Conservation (phyloP, 2,888 invertebrate genomes). For the Drosophila bunnanda region DNA sequence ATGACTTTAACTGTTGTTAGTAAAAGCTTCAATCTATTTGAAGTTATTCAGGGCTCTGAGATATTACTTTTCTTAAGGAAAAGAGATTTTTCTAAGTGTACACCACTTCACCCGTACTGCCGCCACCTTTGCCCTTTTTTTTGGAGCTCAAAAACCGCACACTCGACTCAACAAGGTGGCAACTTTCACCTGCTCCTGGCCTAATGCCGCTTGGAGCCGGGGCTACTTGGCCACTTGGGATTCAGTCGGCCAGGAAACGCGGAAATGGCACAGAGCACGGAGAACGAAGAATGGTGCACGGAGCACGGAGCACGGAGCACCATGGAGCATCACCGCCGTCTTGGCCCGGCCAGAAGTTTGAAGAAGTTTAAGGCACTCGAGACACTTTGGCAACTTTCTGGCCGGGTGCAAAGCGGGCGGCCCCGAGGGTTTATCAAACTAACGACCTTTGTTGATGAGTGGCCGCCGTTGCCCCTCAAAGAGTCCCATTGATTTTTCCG, state of each 20-base stretch:
- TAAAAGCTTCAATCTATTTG: too few species aligned
- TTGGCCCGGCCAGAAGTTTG: slow-evolving; percentile 62
- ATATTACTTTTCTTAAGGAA: background rate
- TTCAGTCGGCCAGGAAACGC: slow-evolving; percentile 65
- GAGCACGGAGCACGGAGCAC: slow-evolving; percentile 10
- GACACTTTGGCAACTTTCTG: slow-evolving; percentile 80
- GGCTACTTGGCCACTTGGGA: slow-evolving; percentile 57
- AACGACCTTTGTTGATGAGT: slow-evolving; percentile 64
- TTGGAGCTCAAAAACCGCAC: slow-evolving; percentile 61
- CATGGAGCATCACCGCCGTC: slow-evolving; percentile 31
- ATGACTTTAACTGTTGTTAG: background rate
- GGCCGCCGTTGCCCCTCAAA: slow-evolving; percentile 9
- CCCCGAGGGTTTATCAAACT: slow-evolving; percentile 49
- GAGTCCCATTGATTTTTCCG: slow-evolving; percentile 66
- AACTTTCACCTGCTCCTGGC: slow-evolving; percentile 54
- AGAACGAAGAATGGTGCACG: background rate
- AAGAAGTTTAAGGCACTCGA: slow-evolving; percentile 75
- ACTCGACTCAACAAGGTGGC: slow-evolving; percentile 72
- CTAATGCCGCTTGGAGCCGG: slow-evolving; percentile 41
- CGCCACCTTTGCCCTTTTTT: slow-evolving; percentile 53
- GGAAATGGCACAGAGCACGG: slow-evolving; percentile 56
- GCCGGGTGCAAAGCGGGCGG: slow-evolving; percentile 23
- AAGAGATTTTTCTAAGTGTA: slow-evolving; percentile 8
- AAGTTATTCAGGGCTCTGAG: background rate
- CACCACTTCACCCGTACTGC: background rate